phyloP scores from a whole-genome alignment of 2,797 vertebrate genomes.

The Acanthiza pusilla region DNA sequence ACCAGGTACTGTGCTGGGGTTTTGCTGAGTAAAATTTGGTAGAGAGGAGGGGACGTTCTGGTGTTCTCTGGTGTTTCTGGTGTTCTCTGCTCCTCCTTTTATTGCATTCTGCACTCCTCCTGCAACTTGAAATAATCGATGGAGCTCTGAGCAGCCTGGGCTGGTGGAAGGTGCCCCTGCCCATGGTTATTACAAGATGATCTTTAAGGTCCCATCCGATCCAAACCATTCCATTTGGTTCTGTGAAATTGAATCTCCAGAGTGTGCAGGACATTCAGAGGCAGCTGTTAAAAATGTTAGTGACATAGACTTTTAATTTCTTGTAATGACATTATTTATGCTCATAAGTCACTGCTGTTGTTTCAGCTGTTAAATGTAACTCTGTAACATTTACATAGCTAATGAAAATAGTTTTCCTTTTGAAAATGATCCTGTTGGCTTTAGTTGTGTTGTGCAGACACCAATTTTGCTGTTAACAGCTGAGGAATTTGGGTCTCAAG shows the following conservation, averaged over 20 bases:
- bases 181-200: rapidly evolving
- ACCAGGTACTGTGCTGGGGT: conserved; percentile 71
- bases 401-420: not conserved
- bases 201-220: not conserved
- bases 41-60: not conserved
- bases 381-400: not conserved
- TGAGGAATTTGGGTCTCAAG: not conserved
- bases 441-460: not conserved
- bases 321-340: not conserved
- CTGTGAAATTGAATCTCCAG: not conserved
- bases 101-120: not conserved
- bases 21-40: too few relatives aligned
- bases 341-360: rapidly evolving
- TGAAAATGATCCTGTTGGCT: not conserved
- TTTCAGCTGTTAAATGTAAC: not conserved
- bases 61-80: not conserved
- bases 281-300: not conserved
- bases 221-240: not conserved
- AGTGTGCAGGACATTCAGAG: not conserved
- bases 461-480: not conserved
- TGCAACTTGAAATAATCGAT: rapidly evolving
- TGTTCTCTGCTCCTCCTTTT: not conserved
- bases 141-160: not conserved
- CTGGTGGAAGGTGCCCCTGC: not conserved
- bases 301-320: not conserved